phyloP scores from a whole-genome alignment of 2,888 invertebrate genomes.

The Scrobipalpa costella region DNA sequence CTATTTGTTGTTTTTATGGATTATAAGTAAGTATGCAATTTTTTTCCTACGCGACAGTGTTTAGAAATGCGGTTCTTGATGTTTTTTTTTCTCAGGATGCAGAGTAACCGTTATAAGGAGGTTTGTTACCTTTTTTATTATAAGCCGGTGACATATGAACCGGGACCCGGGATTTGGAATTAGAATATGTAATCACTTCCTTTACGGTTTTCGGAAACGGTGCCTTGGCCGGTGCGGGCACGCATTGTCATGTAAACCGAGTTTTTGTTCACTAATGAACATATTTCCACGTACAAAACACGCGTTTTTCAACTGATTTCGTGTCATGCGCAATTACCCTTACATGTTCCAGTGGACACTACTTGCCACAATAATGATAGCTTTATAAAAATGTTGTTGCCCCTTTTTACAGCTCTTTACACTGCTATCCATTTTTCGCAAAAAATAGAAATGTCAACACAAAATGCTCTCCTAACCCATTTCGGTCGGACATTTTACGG shows the following conservation, averaged over 20 bases:
- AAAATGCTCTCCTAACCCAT: slow-evolving; percentile 30
- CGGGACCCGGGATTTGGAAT: slow-evolving; percentile 70
- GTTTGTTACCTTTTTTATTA: slow-evolving; percentile 65
- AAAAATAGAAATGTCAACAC: slow-evolving; percentile 32
- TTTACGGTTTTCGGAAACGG: slow-evolving; percentile 79
- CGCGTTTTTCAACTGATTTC: slow-evolving; percentile 26
- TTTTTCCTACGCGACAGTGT: slow-evolving; percentile 57
- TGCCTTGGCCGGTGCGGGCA: slow-evolving; percentile 46
- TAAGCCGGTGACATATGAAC: slow-evolving; percentile 76
- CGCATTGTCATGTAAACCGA: slow-evolving; percentile 40
- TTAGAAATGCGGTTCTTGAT: slow-evolving; percentile 68
- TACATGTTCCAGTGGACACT: slow-evolving; percentile 2
- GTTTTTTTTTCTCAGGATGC: slow-evolving; percentile 74
- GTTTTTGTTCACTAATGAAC: slow-evolving; percentile 32
- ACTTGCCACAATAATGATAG: slow-evolving; percentile 19
- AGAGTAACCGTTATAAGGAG: slow-evolving; percentile 71
- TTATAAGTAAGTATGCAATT: slow-evolving; percentile 72
- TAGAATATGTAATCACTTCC: slow-evolving; percentile 82
- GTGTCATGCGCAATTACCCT: slow-evolving; percentile 23
- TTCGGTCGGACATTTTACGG: slow-evolving; percentile 31
- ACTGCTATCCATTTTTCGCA: slow-evolving; percentile 18
- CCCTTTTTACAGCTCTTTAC: slow-evolving; percentile 10
- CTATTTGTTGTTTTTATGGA: slow-evolving; percentile 55
- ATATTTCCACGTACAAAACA: slow-evolving; percentile 28
- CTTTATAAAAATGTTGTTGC: slow-evolving; percentile 1